These are phyloP conservation scores for Entelurus aequoreus DNA, from an alignment of 2,113 vertebrate species.

Conservation along the genomic window DNA sequence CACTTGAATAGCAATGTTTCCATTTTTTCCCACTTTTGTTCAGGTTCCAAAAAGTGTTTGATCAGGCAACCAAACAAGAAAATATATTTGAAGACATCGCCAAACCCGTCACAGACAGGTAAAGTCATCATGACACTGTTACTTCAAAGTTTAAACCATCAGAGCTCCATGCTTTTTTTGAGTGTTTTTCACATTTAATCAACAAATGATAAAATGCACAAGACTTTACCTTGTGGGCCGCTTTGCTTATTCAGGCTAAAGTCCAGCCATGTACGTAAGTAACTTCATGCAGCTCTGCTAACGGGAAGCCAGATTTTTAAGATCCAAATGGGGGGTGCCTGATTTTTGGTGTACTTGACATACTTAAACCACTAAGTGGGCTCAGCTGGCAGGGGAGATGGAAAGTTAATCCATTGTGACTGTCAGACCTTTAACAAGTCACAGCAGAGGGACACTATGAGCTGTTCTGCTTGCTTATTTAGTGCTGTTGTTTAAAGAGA, in stretches of 20 bases:
- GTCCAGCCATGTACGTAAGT: conserved; percentile 46
- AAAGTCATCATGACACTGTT: conserved; percentile 29
- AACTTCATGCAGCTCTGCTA: conserved; percentile 25
- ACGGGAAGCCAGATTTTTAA: conserved; percentile 47
- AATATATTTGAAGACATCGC: conserved; percentile 87
- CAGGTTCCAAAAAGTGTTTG: conserved; percentile 93
- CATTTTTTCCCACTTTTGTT: not conserved
- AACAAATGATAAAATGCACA: not conserved
- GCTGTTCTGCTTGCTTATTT: conserved; percentile 9
- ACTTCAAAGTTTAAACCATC: not conserved
- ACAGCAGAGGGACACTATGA: conserved; percentile 30
- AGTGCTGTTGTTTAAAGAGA: not conserved
- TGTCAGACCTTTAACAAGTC: conserved; percentile 44
- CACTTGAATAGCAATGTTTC: not conserved
- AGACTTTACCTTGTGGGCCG: conserved; percentile 6
- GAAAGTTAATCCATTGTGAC: conserved; percentile 44
- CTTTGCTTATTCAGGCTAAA: conserved; percentile 8
- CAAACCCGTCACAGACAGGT: conserved; percentile 94
- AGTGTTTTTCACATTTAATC: not conserved
- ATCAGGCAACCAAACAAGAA: conserved; percentile 86
- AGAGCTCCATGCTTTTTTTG: not conserved
- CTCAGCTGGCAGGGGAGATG: conserved; percentile 46
- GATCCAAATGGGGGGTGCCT: conserved; percentile 57
- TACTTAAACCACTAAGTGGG: conserved; percentile 60
- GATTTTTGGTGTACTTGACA: conserved; percentile 50